Conservation (phyloP, 2,797 vertebrate genomes). For the Catamblyrhynchus diadema region DNA sequence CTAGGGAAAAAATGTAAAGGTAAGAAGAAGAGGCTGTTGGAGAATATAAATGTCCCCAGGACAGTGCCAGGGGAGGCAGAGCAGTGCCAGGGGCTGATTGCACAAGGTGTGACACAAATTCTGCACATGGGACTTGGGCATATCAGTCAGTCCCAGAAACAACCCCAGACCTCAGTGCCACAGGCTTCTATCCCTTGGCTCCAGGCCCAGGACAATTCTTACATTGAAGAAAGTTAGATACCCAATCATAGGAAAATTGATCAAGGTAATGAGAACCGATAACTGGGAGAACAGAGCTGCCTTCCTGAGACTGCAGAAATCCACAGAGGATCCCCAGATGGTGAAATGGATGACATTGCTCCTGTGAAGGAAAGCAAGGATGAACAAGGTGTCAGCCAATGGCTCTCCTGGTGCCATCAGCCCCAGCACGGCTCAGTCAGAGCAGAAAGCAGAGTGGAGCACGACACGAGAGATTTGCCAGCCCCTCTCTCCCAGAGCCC, state of each 20-base stretch:
- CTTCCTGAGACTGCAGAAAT: not conserved
- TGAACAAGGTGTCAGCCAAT: rapidly evolving
- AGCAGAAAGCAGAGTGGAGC: rapidly evolving
- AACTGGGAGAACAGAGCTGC: not conserved
- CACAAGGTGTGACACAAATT: not conserved
- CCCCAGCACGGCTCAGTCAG: rapidly evolving
- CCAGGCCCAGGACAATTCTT: not conserved
- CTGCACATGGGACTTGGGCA: not conserved
- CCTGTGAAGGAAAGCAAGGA: not conserved
- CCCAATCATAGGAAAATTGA: rapidly evolving
- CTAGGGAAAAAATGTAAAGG: not conserved
- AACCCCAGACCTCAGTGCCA: not conserved
- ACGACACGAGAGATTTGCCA: not conserved
- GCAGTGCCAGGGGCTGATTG: not conserved
- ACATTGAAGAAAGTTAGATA: not conserved
- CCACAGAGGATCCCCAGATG: not conserved
- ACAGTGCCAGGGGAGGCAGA: not conserved
- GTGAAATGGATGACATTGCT: no score
- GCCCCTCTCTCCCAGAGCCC: not conserved
- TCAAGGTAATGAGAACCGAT: not conserved
- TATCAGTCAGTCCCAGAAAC: not conserved
- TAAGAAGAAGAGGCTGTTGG: not conserved
- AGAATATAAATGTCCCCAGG: not conserved
- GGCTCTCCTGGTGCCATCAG: not conserved
- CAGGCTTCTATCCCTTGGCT: not conserved